Evolutionary conservation across 2,113 vertebrate species (phyloP).

Genomic region (Malurus cyaneus): DNA sequence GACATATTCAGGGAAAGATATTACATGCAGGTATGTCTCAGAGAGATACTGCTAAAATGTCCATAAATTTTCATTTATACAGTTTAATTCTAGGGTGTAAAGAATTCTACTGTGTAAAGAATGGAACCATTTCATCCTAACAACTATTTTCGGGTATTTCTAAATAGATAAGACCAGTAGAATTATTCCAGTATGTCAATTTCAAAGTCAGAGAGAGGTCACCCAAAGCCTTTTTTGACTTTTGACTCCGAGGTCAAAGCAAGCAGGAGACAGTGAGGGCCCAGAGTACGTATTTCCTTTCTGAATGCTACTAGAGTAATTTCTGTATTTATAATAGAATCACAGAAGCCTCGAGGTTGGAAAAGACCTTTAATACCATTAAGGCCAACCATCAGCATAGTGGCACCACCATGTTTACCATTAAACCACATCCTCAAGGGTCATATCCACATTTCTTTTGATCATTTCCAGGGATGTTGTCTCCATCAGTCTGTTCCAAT

Average conservation of each 20-base stretch:
- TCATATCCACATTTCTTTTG: not conserved
- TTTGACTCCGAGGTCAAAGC: not conserved
- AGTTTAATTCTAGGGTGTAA: not conserved
- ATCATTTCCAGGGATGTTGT: not conserved
- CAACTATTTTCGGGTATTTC: not conserved
- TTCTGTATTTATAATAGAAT: not conserved
- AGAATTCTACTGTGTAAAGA: not conserved
- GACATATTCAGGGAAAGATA: not conserved
- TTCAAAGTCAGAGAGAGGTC: not conserved
- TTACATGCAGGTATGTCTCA: not conserved
- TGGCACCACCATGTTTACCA: not conserved
- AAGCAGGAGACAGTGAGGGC: not conserved
- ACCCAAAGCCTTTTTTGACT: not conserved
- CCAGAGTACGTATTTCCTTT: not conserved
- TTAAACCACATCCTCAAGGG: not conserved
- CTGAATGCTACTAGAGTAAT: not conserved
- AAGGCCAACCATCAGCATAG: not conserved
- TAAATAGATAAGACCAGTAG: not conserved
- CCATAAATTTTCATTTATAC: not conserved
- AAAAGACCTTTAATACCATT: not conserved
- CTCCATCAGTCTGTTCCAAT: not conserved
- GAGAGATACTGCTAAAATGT: not conserved
- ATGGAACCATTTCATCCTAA: not conserved
- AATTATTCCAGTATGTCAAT: not conserved
- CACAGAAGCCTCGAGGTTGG: not conserved